Percentiles rank a stretch among this genome's conserved stretches.
Conservation (phyloP, 1,140 invertebrate genomes). For the Pinna nobilis region DNA sequence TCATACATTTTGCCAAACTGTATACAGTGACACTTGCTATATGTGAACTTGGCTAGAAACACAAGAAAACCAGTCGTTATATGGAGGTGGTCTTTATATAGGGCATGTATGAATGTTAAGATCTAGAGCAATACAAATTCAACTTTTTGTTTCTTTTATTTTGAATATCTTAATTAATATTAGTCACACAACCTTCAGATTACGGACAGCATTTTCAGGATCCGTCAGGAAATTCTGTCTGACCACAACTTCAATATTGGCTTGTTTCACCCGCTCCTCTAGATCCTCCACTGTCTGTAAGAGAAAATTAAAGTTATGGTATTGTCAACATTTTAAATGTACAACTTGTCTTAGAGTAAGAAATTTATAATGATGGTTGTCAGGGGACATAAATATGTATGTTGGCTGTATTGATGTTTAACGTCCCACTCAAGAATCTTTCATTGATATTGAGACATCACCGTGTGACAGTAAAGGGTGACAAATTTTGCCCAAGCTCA, state of each 20-base stretch:
- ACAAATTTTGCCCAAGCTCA: too few relatives aligned
- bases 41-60: too few relatives aligned
- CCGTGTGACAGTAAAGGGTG: too few relatives aligned
- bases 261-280: constrained; percentile 94
- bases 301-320: neutral
- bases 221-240: constrained; percentile 98
- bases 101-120: neutral
- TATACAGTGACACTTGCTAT: too few relatives aligned
- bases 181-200: constrained; percentile 86
- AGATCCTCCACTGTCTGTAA: constrained; percentile 96
- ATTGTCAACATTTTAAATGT: neutral
- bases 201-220: constrained; percentile 95
- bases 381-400: too few relatives aligned
- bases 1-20: too few relatives aligned
- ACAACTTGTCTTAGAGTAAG: neutral
- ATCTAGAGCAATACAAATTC: neutral
- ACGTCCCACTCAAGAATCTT: too few relatives aligned
- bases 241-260: constrained; percentile 95
- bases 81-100: too few relatives aligned
- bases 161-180: neutral
- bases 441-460: too few relatives aligned
- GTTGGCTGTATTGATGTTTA: too few relatives aligned
- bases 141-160: neutral
- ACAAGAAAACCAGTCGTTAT: too few relatives aligned
- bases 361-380: too few relatives aligned